phyloP scores from a whole-genome alignment of 1,140 invertebrate genomes.

The Trialeurodes vaporariorum region DNA sequence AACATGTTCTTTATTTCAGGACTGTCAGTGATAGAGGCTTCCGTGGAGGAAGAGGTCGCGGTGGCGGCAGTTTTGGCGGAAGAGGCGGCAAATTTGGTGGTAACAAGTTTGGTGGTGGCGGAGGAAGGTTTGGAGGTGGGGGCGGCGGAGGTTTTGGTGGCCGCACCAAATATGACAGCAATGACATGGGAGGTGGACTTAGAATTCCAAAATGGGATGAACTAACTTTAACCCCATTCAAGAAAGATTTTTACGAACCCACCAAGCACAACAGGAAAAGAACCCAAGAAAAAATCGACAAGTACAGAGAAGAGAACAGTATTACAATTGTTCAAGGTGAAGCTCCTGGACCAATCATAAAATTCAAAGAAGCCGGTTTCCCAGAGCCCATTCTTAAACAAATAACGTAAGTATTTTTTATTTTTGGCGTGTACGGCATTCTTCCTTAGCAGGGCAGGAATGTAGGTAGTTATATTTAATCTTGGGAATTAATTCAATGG shows the following conservation, averaged over 20 bases:
- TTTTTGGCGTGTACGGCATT: background rate
- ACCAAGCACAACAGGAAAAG: conserved; percentile 42
- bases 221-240: conserved; percentile 59
- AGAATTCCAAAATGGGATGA: conserved; percentile 78
- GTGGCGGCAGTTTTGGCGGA: conserved; percentile 5
- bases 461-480: background rate
- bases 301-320: conserved; percentile 58
- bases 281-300: conserved; percentile 53
- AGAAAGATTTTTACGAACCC: conserved; percentile 86
- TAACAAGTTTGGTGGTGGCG: conserved; percentile 17
- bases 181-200: conserved; percentile 43
- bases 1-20: no score
- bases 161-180: conserved; percentile 48
- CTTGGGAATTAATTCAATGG: background rate
- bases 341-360: conserved; percentile 62
- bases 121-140: conserved; percentile 26
- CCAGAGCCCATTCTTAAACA: conserved; percentile 55
- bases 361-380: conserved; percentile 65
- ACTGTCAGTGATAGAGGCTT: background rate
- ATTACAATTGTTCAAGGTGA: conserved; percentile 66
- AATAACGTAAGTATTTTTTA: conserved; percentile 55
- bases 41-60: conserved; percentile 1
- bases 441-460: background rate
- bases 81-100: conserved; percentile 3
- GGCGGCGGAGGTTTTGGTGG: conserved; percentile 25